Evolutionary conservation across 2,888 invertebrate genomes (phyloP).

Genomic region (Papilio elwesi): DNA sequence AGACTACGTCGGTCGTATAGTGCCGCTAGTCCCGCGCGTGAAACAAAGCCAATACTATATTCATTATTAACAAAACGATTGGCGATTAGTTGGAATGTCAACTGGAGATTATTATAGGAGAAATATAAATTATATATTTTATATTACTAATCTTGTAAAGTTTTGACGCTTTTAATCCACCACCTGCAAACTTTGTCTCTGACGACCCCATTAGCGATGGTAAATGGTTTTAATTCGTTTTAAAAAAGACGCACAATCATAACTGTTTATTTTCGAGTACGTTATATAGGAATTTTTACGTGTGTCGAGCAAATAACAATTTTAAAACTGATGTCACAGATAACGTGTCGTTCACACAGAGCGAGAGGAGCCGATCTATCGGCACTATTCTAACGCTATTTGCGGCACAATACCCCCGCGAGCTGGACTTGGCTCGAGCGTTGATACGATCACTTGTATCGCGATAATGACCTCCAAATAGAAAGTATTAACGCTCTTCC

Average conservation of each 20-base stretch:
- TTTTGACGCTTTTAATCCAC: no score
- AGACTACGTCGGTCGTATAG: not conserved
- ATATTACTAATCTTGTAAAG: no score
- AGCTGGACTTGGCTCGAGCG: slow-evolving; percentile 56
- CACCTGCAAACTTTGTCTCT: no score
- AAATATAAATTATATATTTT: no score
- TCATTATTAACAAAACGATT: not conserved
- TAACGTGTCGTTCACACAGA: slow-evolving; percentile 78
- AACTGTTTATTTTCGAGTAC: not conserved
- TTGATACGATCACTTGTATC: slow-evolving; percentile 22
- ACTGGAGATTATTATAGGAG: no score
- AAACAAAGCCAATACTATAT: not conserved
- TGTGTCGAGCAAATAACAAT: slow-evolving; percentile 39
- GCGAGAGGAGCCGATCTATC: slow-evolving; percentile 56
- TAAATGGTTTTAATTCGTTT: not conserved
- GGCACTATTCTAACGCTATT: slow-evolving; percentile 60
- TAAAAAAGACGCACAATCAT: not conserved
- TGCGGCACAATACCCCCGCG: slow-evolving; percentile 68
- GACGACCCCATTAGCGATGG: no score
- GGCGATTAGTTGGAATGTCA: not conserved
- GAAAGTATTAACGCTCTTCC: slow-evolving; percentile 30
- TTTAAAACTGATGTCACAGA: slow-evolving; percentile 70
- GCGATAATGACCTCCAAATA: slow-evolving; percentile 40
- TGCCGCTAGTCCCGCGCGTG: not conserved
- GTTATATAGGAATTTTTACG: not conserved